Conservation (phyloP, 2,888 invertebrate species). For the Drosophila tanythrix region DNA sequence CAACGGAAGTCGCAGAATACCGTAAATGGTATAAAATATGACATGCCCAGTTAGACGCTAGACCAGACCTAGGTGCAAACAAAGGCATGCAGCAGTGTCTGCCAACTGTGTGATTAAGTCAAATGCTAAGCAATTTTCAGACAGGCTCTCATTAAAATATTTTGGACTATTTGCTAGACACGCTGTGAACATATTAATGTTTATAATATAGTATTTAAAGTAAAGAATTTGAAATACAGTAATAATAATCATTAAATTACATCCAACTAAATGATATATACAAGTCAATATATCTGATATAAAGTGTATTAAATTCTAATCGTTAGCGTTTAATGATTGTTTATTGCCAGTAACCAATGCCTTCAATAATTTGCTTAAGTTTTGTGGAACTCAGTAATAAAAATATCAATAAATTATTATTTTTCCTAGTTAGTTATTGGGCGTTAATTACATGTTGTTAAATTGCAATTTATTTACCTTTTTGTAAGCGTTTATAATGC, state of each 20-base stretch:
- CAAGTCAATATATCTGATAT: background rate
- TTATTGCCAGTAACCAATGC: background rate
- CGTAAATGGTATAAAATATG: conserved; percentile 73
- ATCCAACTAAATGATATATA: background rate
- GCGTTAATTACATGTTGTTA: background rate
- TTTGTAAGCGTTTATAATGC: background rate
- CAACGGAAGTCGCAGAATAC: conserved; percentile 72
- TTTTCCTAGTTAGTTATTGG: background rate
- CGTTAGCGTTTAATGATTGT: background rate
- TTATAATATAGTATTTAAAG: background rate
- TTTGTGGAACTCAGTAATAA: background rate
- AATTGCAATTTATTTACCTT: background rate
- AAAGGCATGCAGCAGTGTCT: background rate
- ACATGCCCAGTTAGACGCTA: conserved; percentile 27
- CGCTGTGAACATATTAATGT: background rate
- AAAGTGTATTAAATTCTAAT: background rate
- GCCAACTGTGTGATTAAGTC: background rate
- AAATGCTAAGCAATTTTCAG: background rate
- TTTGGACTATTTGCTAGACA: background rate
- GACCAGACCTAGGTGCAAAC: conserved; percentile 1
- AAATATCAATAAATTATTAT: background rate
- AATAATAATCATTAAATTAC: background rate
- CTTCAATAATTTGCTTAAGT: background rate
- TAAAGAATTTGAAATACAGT: background rate
- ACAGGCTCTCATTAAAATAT: background rate